Evolutionary conservation across 2,888 invertebrate species (phyloP).

Genomic region (Uloborus plumipes): DNA sequence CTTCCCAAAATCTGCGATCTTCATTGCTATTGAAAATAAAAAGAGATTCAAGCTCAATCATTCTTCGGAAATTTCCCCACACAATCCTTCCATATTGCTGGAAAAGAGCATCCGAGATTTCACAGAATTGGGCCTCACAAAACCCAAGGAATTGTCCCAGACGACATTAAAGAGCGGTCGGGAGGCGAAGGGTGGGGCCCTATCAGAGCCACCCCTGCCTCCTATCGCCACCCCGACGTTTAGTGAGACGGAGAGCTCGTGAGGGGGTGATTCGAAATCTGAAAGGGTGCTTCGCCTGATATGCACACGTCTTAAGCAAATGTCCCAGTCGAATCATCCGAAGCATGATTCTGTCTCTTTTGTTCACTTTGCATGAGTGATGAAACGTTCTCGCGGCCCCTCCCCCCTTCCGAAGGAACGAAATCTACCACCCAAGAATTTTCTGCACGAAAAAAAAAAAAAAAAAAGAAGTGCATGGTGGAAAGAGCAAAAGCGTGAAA

Average conservation of each 20-base stretch:
- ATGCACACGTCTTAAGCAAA: conserved; percentile 63
- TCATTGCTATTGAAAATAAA: too few relatives aligned
- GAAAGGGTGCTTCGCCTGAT: conserved; percentile 49
- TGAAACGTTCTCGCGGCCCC: conserved; percentile 37
- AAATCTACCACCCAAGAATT: conserved; percentile 52
- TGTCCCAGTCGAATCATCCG: conserved; percentile 55
- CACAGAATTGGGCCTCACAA: not conserved
- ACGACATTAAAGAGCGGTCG: not conserved
- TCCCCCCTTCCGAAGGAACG: not conserved
- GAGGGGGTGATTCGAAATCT: too few relatives aligned
- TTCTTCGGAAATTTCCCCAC: too few relatives aligned
- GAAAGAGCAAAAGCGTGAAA: conserved; percentile 38
- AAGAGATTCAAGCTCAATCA: too few relatives aligned
- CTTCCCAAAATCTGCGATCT: too few relatives aligned
- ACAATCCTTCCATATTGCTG: too few relatives aligned
- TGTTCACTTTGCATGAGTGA: conserved; percentile 64
- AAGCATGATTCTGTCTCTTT: conserved; percentile 51
- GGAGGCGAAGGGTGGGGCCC: not conserved
- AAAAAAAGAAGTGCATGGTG: not conserved
- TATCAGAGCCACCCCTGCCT: too few relatives aligned
- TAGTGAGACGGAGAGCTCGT: too few relatives aligned
- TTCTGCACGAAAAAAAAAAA: conserved; percentile 7
- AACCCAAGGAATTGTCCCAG: conserved; percentile 14
- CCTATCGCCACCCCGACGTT: too few relatives aligned
- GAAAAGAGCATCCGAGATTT: too few relatives aligned